Evolutionary conservation across 2,113 vertebrate species (phyloP), one percentile per base, ranked within the genome.

Genomic region (Echinops telfairi): DNA sequence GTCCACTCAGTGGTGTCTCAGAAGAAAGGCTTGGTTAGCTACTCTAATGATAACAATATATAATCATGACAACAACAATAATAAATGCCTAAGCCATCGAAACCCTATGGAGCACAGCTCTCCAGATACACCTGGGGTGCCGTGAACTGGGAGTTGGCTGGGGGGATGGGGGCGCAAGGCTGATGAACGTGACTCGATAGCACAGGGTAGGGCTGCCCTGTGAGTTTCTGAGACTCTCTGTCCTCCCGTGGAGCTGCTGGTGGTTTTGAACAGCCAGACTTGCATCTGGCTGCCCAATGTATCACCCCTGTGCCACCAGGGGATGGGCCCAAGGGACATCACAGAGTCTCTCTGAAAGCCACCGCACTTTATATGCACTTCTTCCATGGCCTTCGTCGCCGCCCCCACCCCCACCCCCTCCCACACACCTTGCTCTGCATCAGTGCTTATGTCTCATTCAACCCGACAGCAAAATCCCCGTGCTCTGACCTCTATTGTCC

Each of bases 381-480:
- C 23, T 83, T 71, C 73, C n/a, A 10, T 0, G 43, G 40, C 10
- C 25, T 38, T 57, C 33, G 25, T 57, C 25, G 14, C 43, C 31
- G 43, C 43, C 6, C 23, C 4, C 40, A 3, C 40, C 40, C 40
- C 40, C 3, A 3, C 40, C 40, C 40, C 40, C 4, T 7, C 40
- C 3, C 40, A 3, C 40, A 40, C 40, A 47, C n/a, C 3, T 53
- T 8, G 40, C 36, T 79, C 22, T 73, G 1, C 8, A 23, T 6
- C 15, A 68, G 38, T 43, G 10, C 12, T 31, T 20, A 58, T 29
- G 22, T 68, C 79, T 43, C 10, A 4, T 58, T 88, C 43, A 60
- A 8, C 10, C 1, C 38, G 1, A 19, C 0, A 83, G 6, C 27
- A 31, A n/a, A 47, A 7, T 25, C 73, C 4, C 40, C 4, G 3